A percentile compares a stretch with the other conserved stretches of the same genome.
phyloP scores from a whole-genome alignment of 2,113 vertebrate species.

The Vulpes vulpes region DNA sequence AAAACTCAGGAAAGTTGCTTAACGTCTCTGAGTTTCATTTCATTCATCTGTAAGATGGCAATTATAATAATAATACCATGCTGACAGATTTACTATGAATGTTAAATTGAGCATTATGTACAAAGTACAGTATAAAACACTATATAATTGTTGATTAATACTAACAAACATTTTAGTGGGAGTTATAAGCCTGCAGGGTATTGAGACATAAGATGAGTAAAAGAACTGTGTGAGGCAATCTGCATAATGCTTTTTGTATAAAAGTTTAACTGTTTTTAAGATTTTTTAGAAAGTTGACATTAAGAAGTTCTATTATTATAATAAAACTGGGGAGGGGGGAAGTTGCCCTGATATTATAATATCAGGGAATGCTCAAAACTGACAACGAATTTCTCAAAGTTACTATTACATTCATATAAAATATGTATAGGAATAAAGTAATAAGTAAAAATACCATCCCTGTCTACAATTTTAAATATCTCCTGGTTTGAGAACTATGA shows the following conservation, averaged over 20 bases:
- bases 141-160: constrained; percentile 38
- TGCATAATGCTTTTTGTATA: neutral
- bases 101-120: neutral
- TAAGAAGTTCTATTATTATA: neutral
- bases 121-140: neutral
- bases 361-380: neutral
- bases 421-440: neutral
- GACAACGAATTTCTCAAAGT: neutral
- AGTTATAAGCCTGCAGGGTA: neutral
- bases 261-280: constrained; percentile 31
- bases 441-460: neutral
- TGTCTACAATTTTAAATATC: neutral
- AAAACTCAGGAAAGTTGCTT: neutral
- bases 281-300: neutral
- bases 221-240: neutral
- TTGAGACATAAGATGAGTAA: neutral
- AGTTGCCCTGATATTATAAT: neutral
- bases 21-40: constrained; percentile 5
- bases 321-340: neutral
- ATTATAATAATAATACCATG: neutral
- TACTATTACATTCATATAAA: neutral
- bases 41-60: neutral
- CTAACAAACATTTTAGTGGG: constrained; percentile 30
- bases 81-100: neutral
- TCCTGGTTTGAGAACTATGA: neutral